Conservation (phyloP, 1,140 invertebrate genomes). For the Holcopasites calliopsidis region DNA sequence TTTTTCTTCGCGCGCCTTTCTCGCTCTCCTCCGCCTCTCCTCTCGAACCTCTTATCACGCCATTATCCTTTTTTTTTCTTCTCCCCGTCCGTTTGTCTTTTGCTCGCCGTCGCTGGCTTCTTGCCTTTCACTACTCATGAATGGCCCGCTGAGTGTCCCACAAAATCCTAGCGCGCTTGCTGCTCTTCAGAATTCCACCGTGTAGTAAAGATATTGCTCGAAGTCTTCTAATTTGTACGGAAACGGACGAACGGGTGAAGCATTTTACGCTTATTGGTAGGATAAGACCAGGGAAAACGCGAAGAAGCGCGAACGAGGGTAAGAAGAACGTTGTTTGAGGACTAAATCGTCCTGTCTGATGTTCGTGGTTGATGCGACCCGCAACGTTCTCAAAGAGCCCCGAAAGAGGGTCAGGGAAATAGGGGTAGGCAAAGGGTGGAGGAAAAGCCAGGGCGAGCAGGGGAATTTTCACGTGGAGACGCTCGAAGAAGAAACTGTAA, state of each 20-base stretch:
- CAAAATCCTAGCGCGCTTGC: no score
- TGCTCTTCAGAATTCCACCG: no score
- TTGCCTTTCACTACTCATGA: conserved; percentile 10
- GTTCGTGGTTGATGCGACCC: conserved; percentile 60
- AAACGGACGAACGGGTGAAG: no score
- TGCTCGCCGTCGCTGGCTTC: not conserved
- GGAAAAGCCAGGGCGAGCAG: not conserved
- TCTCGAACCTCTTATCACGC: conserved; percentile 13
- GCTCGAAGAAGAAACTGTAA: not conserved
- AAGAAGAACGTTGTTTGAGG: conserved; percentile 63
- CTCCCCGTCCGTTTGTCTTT: conserved; percentile 17
- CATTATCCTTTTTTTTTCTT: conserved; percentile 11
- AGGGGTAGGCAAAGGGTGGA: not conserved
- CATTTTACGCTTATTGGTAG: no score
- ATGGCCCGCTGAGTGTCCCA: not conserved
- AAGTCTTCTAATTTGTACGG: no score
- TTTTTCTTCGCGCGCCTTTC: not conserved
- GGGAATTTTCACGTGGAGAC: conserved; percentile 4
- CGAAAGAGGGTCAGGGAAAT: not conserved
- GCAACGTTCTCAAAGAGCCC: conserved; percentile 50
- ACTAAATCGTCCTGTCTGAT: conserved; percentile 73
- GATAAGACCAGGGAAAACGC: not conserved
- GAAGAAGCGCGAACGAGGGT: not conserved
- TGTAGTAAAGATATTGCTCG: no score
- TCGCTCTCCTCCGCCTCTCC: not conserved